A percentile compares a stretch with the other conserved stretches of the same genome.
These are phyloP conservation scores for Drosophila macrospina DNA, from an alignment of 2,888 invertebrate species.

Conservation along the genomic window DNA sequence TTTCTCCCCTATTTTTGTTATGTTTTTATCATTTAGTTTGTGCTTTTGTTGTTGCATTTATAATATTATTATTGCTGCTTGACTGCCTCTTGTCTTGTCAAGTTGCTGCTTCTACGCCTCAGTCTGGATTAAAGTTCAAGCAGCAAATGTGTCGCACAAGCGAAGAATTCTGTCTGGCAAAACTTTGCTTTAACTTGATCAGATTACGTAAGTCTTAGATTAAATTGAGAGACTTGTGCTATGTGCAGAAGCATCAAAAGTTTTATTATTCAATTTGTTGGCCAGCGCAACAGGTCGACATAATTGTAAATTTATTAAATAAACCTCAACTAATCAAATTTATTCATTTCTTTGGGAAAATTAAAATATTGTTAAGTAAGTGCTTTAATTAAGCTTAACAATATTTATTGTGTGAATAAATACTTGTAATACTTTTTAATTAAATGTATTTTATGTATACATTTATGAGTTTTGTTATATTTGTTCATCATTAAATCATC, in stretches of 20 bases:
- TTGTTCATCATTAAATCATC: too few relatives aligned
- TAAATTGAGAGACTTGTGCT: not conserved
- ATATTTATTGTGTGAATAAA: too few relatives aligned
- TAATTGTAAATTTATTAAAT: not conserved
- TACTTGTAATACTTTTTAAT: too few relatives aligned
- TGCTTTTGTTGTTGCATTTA: slow-evolving; percentile 37
- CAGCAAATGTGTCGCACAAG: slow-evolving; percentile 17
- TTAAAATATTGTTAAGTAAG: too few relatives aligned
- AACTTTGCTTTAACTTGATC: slow-evolving; percentile 1
- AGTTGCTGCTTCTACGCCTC: slow-evolving; percentile 9
- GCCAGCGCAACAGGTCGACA: slow-evolving; percentile 1
- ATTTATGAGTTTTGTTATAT: not conserved
- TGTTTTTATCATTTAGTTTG: slow-evolving; percentile 37
- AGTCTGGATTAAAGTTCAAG: slow-evolving; percentile 29
- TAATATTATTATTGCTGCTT: slow-evolving; percentile 66
- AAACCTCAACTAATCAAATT: not conserved
- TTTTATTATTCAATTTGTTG: not conserved
- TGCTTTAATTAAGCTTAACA: too few relatives aligned
- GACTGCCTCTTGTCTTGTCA: slow-evolving; percentile 55
- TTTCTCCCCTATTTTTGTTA: slow-evolving; percentile 27
- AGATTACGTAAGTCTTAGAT: not conserved
- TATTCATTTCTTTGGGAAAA: not conserved
- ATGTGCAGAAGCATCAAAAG: not conserved
- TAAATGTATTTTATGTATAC: too few relatives aligned
- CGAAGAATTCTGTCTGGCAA: slow-evolving; percentile 36